These are phyloP conservation scores for Diachasma alloeum DNA, from an alignment of 1,140 invertebrate species.

Conservation along the genomic window DNA sequence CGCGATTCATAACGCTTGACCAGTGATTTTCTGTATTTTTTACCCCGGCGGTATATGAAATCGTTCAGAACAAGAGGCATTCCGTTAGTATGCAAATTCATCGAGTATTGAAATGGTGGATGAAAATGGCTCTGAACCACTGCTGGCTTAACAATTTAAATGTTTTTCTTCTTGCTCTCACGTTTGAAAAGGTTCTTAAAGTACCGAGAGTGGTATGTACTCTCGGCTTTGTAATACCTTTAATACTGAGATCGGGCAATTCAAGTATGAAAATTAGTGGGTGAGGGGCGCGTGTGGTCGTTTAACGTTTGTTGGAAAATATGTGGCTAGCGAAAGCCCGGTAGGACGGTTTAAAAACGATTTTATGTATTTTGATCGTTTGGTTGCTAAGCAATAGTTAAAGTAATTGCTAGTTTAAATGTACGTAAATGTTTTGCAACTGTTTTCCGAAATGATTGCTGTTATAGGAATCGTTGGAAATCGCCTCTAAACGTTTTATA, in stretches of 20 bases:
- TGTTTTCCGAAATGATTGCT: conserved; percentile 12
- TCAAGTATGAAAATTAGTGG: background rate
- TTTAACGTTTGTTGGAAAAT: conserved; percentile 5
- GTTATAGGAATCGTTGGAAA: background rate
- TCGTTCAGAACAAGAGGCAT: background rate
- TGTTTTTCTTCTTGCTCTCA: background rate
- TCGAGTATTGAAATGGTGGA: background rate
- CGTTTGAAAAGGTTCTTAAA: background rate
- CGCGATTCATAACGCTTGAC: too few species aligned
- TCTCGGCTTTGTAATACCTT: background rate
- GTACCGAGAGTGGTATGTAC: background rate
- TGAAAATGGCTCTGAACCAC: background rate
- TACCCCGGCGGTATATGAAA: background rate
- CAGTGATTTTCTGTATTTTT: too few species aligned
- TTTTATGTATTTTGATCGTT: conserved; percentile 29
- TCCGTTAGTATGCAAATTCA: background rate
- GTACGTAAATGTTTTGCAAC: conserved; percentile 27
- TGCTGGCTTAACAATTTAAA: background rate
- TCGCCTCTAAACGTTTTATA: background rate
- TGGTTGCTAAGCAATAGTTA: conserved; percentile 26
- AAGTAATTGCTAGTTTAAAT: conserved; percentile 32
- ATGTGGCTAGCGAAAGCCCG: conserved; percentile 22
- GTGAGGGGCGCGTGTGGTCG: background rate
- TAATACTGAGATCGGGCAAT: conserved; percentile 9
- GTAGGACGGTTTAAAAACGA: conserved; percentile 9